Base-by-base conservation (phyloP, 2,113 vertebrate genomes). In the Zeus faber region DNA sequence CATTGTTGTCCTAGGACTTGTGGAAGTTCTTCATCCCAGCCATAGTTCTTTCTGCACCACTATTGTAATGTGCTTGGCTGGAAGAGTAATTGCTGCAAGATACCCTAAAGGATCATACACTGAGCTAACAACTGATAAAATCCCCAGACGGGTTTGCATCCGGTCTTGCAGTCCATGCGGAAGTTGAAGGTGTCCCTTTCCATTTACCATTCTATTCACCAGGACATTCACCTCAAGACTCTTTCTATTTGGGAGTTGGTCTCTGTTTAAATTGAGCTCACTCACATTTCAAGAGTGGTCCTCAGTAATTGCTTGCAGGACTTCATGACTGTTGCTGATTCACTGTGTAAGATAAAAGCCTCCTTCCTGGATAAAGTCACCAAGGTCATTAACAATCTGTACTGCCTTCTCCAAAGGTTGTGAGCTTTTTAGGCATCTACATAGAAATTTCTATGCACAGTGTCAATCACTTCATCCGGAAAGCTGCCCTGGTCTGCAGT, bases 311-410 rank as follows among this genome's bases (percentile, higher is more conserved):
- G 25, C 8, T 17, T 13, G 16, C 5, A 43, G 21, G 3, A 54
- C 22, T 4, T 4, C 37, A 4, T 33, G 6, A 45, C 51, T 55
- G 23, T 41, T 63, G 50, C 22, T 49, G 10, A 54, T 20, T 41
- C 59, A 54, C 22, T 62, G 44, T 18, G 49, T 37, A 13, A 62
- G 29, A 5, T 31, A 6, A 4, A 50, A 57, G 20, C 46, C 62
- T 50, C 53, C 53, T 6, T 10, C 23, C 7, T 16, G 29, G 24
- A 51, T 49, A 26, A 55, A 11, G 22, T 31, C 18, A 39, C 6
- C 40, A 4, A 65, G 45, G 20, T 57, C 46, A 22, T 44, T 50
- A 6, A 65, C 26, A 11, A 51, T n/a, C 5, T 49, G 23, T 6
- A 64, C 24, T 23, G 52, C 44, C 14, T 56, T 21, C 25, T 47